Percentiles rank a stretch among this genome's conserved stretches.
Conservation (phyloP, 1,140 invertebrate genomes). For the Rhizoglyphus robini region DNA sequence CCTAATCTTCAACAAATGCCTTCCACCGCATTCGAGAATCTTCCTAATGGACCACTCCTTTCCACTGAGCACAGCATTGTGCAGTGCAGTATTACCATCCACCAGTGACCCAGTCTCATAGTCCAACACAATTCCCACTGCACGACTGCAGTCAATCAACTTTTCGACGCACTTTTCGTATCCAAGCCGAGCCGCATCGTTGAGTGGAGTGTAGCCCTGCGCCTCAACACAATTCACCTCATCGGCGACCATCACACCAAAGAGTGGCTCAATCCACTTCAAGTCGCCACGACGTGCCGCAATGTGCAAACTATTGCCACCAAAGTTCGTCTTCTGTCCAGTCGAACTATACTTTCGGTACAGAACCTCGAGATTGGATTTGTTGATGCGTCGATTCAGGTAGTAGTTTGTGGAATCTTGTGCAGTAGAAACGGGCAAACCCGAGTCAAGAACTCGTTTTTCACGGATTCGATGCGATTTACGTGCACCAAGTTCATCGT, state of each 20-base stretch:
- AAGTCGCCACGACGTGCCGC: not conserved
- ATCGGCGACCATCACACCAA: not conserved
- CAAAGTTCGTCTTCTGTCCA: not conserved
- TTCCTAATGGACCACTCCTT: not conserved
- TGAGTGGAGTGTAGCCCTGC: not conserved
- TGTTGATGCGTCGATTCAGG: too few species aligned
- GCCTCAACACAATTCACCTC: not conserved
- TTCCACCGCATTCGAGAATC: not conserved
- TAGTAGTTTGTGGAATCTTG: too few species aligned
- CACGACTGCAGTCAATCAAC: not conserved
- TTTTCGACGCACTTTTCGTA: not conserved
- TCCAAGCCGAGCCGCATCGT: not conserved
- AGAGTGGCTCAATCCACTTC: not conserved
- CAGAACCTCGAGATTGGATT: not conserved
- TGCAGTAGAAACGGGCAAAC: too few species aligned
- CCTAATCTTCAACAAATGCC: not conserved
- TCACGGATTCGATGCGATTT: too few species aligned
- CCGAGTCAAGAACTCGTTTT: too few species aligned
- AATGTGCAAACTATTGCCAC: not conserved
- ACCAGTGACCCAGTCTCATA: not conserved
- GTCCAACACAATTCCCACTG: not conserved
- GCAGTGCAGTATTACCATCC: not conserved
- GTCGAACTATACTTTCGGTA: not conserved
- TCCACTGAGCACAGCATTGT: not conserved
- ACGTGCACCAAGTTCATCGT: too few species aligned